Evolutionary conservation across 2,797 vertebrate genomes (phyloP).

Genomic region (Lemur catta): DNA sequence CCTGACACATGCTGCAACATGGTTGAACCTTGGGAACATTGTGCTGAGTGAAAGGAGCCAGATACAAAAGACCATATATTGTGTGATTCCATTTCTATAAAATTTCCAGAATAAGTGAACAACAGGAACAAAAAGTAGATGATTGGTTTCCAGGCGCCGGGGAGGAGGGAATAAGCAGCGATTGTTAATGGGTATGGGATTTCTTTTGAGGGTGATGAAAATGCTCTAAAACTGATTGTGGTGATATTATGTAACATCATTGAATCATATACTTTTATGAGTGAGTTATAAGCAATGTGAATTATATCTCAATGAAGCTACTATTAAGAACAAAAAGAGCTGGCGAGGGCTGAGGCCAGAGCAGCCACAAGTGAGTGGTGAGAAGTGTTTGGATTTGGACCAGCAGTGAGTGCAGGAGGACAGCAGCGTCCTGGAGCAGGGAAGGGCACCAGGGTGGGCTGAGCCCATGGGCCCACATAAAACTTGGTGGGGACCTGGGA

Average conservation of each 20-base stretch:
- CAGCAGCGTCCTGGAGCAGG: not conserved
- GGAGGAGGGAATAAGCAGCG: not conserved
- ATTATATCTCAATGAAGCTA: not conserved
- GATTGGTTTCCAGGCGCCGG: not conserved
- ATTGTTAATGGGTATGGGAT: not conserved
- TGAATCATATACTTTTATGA: not conserved
- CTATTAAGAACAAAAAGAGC: not conserved
- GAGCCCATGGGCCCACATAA: not conserved
- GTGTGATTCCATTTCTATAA: not conserved
- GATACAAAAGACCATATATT: not conserved
- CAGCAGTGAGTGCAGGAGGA: not conserved
- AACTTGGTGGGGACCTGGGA: too few species aligned
- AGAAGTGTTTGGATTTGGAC: not conserved
- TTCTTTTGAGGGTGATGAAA: not conserved
- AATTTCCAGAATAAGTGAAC: not conserved
- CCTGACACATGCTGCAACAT: too few species aligned
- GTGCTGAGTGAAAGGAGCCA: not conserved
- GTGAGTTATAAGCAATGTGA: not conserved
- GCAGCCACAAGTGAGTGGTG: not conserved
- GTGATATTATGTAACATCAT: not conserved
- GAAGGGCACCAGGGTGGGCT: not conserved
- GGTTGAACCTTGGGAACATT: not conserved
- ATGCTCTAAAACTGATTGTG: not conserved
- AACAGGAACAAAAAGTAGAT: not conserved
- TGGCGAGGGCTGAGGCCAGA: not conserved